phyloP scores from a whole-genome alignment of 2,113 vertebrate species.

The Datnioides undecimradiatus region DNA sequence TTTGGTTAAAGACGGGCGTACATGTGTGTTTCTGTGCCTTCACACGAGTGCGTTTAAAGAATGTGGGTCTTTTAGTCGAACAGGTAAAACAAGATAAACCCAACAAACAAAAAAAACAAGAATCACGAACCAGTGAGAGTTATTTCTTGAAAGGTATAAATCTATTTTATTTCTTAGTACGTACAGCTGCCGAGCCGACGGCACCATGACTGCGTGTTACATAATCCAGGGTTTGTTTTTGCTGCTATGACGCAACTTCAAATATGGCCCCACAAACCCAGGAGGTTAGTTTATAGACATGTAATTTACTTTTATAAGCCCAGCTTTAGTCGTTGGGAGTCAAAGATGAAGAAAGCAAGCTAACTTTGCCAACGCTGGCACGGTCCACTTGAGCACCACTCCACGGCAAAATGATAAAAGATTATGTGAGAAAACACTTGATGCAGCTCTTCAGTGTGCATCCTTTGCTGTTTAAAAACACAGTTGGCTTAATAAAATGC shows the following conservation, averaged over 20 bases:
- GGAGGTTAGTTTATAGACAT: conserved; percentile 77
- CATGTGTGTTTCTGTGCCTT: not conserved
- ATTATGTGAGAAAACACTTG: conserved; percentile 14
- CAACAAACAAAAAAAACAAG: not conserved
- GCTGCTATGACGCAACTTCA: conserved; percentile 71
- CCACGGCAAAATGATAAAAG: conserved; percentile 23
- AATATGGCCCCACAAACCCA: conserved; percentile 73
- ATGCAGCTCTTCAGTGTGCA: conserved; percentile 1
- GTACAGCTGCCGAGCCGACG: conserved; percentile 37
- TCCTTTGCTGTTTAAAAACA: conserved; percentile 17
- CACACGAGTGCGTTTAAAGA: not conserved
- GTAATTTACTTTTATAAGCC: conserved; percentile 80
- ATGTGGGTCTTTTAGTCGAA: not conserved
- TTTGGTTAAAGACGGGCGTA: not conserved
- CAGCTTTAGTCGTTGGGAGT: conserved; percentile 66
- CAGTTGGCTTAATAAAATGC: too few species aligned
- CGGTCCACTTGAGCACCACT: conserved; percentile 18
- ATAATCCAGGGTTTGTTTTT: conserved; percentile 74
- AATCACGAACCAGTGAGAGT: not conserved
- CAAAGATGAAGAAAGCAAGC: conserved; percentile 57
- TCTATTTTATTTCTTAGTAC: conserved; percentile 18
- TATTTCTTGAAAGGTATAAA: not conserved
- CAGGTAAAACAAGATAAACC: not conserved
- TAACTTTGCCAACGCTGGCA: conserved; percentile 41
- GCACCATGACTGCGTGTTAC: conserved; percentile 38